Conservation (phyloP, 2,888 invertebrate genomes). For the Mactromeris polynyma region DNA sequence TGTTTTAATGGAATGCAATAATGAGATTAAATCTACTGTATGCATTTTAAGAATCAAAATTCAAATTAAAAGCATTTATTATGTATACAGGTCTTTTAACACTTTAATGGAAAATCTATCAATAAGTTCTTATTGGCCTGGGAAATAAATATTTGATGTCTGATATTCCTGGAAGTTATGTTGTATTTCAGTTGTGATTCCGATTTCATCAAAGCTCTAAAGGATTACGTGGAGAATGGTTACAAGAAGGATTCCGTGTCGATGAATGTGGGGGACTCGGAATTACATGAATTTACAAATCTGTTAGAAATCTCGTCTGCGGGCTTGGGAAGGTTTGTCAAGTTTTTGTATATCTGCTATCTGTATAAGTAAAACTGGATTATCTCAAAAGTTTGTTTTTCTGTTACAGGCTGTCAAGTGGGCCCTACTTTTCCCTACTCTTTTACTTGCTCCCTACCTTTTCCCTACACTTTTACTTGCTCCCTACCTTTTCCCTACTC, state of each 20-base stretch:
- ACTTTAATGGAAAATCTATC: background rate
- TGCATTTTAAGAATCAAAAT: too few relatives aligned
- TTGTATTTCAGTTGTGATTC: conserved; percentile 80
- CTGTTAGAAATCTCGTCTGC: conserved; percentile 79
- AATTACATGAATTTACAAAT: conserved; percentile 80
- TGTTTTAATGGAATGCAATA: too few relatives aligned
- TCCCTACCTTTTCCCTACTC: too few relatives aligned
- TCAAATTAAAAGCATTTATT: background rate
- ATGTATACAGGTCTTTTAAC: background rate
- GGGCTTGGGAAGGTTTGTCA: conserved; percentile 80
- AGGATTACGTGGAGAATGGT: conserved; percentile 82
- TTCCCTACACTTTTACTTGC: too few relatives aligned
- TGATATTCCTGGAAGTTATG: background rate
- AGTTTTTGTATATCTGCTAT: too few relatives aligned
- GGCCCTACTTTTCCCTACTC: too few relatives aligned
- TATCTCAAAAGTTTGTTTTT: too few relatives aligned
- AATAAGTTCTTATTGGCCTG: background rate
- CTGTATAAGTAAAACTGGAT: too few relatives aligned
- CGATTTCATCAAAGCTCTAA: conserved; percentile 80
- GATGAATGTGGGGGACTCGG: conserved; percentile 73
- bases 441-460: too few relatives aligned
- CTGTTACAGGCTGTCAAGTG: too few relatives aligned
- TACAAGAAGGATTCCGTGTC: conserved; percentile 79
- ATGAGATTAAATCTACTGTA: too few relatives aligned
- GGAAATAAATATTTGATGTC: background rate